A percentile compares a stretch with the other conserved stretches of the same genome.
phyloP scores from a whole-genome alignment of 2,797 vertebrate species.

The Iguana delicatissima region DNA sequence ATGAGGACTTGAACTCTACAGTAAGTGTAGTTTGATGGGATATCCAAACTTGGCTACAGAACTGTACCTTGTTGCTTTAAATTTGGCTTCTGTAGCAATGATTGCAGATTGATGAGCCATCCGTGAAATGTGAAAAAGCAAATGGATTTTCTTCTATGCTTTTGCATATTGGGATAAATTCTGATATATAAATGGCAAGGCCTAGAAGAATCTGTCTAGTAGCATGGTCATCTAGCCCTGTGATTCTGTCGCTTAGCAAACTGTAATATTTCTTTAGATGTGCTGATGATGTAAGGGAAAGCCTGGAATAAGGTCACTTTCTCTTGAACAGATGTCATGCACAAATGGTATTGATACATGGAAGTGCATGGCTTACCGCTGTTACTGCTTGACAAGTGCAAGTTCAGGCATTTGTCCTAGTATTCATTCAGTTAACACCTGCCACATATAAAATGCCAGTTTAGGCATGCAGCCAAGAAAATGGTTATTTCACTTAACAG shows the following conservation, averaged over 20 bases:
- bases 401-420: slow-evolving; percentile 23
- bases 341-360: neutral
- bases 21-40: too few relatives aligned
- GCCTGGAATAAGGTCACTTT: neutral
- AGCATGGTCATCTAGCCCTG: neutral
- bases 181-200: neutral
- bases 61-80: neutral
- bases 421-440: slow-evolving; percentile 11
- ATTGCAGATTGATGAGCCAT: neutral
- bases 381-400: slow-evolving; percentile 14
- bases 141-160: neutral
- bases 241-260: neutral
- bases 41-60: neutral
- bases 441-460: neutral
- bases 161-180: slow-evolving; percentile 9
- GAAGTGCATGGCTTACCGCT: neutral
- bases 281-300: neutral
- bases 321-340: neutral
- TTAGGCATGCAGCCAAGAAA: slow-evolving; percentile 18
- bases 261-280: neutral
- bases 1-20: too few relatives aligned
- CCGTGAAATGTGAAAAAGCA: neutral
- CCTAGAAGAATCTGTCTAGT: neutral
- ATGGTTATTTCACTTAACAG: neutral
- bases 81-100: neutral